phyloP scores from a whole-genome alignment of 2,888 invertebrate species.

The Drosophila mimica region DNA sequence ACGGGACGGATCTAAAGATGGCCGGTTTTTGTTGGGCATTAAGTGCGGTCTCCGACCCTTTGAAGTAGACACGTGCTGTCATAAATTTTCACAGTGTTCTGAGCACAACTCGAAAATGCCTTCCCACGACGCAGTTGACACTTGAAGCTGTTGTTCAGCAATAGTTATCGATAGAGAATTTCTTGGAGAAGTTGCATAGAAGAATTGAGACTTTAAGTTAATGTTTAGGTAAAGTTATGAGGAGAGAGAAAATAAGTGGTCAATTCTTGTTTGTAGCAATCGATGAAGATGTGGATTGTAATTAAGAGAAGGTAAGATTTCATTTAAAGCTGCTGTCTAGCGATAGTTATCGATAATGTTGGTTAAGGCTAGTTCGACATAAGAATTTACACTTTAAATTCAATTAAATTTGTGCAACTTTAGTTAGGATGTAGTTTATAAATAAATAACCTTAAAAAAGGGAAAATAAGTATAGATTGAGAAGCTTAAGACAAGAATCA shows the following conservation, averaged over 20 bases:
- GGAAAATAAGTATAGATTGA: background rate
- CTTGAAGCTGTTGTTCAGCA: slow-evolving; percentile 1
- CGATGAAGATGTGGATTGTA: background rate
- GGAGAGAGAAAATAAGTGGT: too few relatives aligned
- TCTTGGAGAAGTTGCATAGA: too few relatives aligned
- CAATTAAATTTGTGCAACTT: too few relatives aligned
- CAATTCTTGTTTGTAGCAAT: background rate
- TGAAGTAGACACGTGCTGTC: slow-evolving; percentile 70
- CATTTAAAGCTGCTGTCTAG: background rate
- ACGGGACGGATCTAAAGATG: slow-evolving; percentile 25
- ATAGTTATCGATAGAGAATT: slow-evolving; percentile 21
- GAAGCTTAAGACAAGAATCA: background rate
- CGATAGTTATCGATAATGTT: background rate
- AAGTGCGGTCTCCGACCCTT: slow-evolving; percentile 69
- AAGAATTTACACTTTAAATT: background rate
- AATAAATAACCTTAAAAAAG: background rate
- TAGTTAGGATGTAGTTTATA: too few relatives aligned
- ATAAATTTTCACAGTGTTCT: slow-evolving; percentile 65
- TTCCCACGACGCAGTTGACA: slow-evolving; percentile 31
- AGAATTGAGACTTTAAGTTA: background rate
- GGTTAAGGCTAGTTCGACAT: background rate
- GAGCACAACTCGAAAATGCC: slow-evolving; percentile 20
- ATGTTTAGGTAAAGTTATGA: background rate
- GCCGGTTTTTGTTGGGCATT: slow-evolving; percentile 50
- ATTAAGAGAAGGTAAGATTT: accelerated